phyloP scores from a whole-genome alignment of 1,140 invertebrate species.

The Megathymus violae region DNA sequence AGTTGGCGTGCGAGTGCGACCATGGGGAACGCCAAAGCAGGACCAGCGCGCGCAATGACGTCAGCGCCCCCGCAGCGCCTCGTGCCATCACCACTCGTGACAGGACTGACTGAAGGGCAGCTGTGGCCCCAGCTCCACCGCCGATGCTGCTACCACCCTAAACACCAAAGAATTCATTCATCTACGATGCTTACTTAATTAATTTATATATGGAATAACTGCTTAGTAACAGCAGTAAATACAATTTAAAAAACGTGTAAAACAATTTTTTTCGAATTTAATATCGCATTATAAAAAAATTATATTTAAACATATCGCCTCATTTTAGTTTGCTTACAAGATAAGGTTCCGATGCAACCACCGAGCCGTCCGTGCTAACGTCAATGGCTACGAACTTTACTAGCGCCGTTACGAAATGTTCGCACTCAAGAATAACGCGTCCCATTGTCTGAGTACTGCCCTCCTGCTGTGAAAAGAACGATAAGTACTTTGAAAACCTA shows the following conservation, averaged over 20 bases:
- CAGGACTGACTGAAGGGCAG: conserved; percentile 62
- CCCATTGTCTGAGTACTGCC: conserved; percentile 72
- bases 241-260: too few relatives aligned
- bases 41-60: conserved; percentile 49
- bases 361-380: conserved; percentile 64
- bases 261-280: conserved; percentile 7
- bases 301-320: too few relatives aligned
- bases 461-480: conserved; percentile 68
- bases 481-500: too few relatives aligned
- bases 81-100: conserved; percentile 66
- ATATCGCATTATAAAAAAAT: neutral
- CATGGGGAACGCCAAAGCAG: conserved; percentile 50
- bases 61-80: conserved; percentile 55
- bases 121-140: conserved; percentile 63
- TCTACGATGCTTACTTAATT: too few relatives aligned
- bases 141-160: conserved; percentile 61
- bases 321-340: conserved; percentile 55
- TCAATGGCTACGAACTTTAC: conserved; percentile 74
- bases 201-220: too few relatives aligned
- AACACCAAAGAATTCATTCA: too few relatives aligned
- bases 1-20: conserved; percentile 37
- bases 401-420: conserved; percentile 73
- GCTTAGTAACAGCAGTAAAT: too few relatives aligned
- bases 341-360: conserved; percentile 68
- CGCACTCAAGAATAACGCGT: conserved; percentile 71